Conservation (phyloP, 2,888 invertebrate species). For the Plemyria rubiginata region DNA sequence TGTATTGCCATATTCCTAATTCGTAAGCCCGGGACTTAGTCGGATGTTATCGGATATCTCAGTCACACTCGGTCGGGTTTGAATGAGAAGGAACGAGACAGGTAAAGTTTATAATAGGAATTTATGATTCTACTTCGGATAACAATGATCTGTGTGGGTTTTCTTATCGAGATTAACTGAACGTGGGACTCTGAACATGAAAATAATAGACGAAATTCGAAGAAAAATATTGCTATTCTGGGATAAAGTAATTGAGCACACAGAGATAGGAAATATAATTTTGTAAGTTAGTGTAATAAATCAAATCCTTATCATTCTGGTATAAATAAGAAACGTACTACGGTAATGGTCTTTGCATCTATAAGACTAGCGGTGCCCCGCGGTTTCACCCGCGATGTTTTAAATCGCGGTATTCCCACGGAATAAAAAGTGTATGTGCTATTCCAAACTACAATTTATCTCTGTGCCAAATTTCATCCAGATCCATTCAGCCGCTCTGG, state of each 20-base stretch:
- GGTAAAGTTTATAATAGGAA: constrained; percentile 35
- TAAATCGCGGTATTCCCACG: too few species aligned
- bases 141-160: constrained; percentile 34
- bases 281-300: neutral
- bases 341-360: too few species aligned
- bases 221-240: constrained; percentile 3
- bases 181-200: constrained; percentile 5
- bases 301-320: neutral
- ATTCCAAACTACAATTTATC: too few species aligned
- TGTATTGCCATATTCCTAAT: constrained; percentile 37
- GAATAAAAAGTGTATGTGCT: too few species aligned
- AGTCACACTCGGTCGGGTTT: constrained; percentile 6
- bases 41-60: constrained; percentile 27
- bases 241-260: neutral
- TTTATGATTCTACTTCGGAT: constrained; percentile 31
- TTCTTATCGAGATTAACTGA: constrained; percentile 24
- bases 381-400: too few species aligned
- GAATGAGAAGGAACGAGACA: constrained; percentile 17
- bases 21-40: constrained; percentile 27
- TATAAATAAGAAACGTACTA: neutral
- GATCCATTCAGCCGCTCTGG: too few species aligned
- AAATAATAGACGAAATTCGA: constrained; percentile 13
- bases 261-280: neutral
- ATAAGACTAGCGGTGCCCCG: too few species aligned
- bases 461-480: too few species aligned